These are phyloP conservation scores for Acheta domesticus DNA, from an alignment of 2,888 invertebrate genomes.

Conservation along the genomic window DNA sequence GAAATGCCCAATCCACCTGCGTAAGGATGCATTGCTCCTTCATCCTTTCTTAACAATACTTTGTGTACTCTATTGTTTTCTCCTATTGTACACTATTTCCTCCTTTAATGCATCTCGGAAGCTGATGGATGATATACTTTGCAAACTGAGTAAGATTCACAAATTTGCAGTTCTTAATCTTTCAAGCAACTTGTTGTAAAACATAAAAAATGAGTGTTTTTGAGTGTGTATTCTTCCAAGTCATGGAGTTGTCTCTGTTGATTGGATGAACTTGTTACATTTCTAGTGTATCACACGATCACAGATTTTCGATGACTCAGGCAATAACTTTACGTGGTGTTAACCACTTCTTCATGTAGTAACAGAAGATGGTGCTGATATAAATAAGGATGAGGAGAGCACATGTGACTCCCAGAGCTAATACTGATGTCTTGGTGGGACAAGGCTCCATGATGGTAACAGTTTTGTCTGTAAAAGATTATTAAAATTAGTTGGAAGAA, in stretches of 20 bases:
- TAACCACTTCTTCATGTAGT: conserved; percentile 90
- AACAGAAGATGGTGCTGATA: conserved; percentile 87
- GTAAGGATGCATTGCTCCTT: background rate
- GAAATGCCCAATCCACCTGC: background rate
- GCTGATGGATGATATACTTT: background rate
- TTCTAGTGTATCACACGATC: background rate
- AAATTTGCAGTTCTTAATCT: background rate
- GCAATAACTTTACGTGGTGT: conserved; percentile 63
- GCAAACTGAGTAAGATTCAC: background rate
- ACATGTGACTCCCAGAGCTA: conserved; percentile 86
- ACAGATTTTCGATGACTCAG: background rate
- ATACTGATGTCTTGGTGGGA: conserved; percentile 86
- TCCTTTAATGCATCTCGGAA: background rate
- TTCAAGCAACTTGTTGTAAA: background rate
- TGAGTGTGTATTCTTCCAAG: background rate
- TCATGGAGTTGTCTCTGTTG: background rate
- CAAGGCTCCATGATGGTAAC: conserved; percentile 88
- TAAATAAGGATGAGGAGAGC: conserved; percentile 84
- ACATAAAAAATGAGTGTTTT: background rate
- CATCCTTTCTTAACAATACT: background rate
- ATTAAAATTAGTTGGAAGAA: background rate
- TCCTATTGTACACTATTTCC: background rate
- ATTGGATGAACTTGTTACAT: conserved; percentile 6
- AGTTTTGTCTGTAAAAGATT: conserved; percentile 66
- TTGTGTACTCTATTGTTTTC: background rate